A percentile compares a stretch with the other conserved stretches of the same genome.
Conservation (phyloP, 2,888 invertebrate species). For the Drosophila greeni region DNA sequence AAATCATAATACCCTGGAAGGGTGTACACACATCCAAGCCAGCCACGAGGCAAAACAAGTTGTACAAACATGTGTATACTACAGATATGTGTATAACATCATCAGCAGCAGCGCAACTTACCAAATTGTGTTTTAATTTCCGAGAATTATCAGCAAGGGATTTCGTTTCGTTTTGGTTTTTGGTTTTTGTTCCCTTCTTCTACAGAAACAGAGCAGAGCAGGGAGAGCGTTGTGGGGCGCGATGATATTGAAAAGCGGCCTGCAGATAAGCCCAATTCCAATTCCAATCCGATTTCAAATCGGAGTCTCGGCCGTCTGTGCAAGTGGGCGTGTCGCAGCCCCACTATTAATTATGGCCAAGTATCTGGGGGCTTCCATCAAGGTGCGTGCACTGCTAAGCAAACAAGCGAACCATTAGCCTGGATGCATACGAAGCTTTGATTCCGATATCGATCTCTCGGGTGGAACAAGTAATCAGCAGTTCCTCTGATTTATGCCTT, state of each 20-base stretch:
- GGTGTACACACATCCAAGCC: conserved; percentile 4
- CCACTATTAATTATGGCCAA: conserved; percentile 36
- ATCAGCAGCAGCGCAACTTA: conserved; percentile 41
- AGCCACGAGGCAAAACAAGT: conserved; percentile 55
- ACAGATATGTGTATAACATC: conserved; percentile 37
- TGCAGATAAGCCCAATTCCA: conserved; percentile 52
- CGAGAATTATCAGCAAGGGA: conserved; percentile 69
- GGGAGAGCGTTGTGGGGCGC: conserved; percentile 38
- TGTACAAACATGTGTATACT: conserved; percentile 48
- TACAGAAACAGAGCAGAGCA: conserved; percentile 48
- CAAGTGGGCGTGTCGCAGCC: conserved; percentile 56
- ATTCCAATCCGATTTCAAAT: conserved; percentile 19
- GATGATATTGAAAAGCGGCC: conserved; percentile 51
- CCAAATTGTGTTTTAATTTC: conserved; percentile 75
- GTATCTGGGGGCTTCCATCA: conserved; percentile 50
- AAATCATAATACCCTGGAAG: not conserved
- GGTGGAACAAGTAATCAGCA: conserved; percentile 44
- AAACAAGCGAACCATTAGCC: conserved; percentile 50
- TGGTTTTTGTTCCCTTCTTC: conserved; percentile 50
- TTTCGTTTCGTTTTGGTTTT: conserved; percentile 35
- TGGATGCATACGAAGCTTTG: conserved; percentile 34
- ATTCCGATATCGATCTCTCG: conserved; percentile 49
- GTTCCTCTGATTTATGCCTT: conserved; percentile 58
- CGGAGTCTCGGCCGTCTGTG: conserved; percentile 8
- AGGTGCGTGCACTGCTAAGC: conserved; percentile 62